These are phyloP conservation scores for Pseudomugil gertrudae DNA, from an alignment of 2,797 vertebrate species.

Conservation along the genomic window DNA sequence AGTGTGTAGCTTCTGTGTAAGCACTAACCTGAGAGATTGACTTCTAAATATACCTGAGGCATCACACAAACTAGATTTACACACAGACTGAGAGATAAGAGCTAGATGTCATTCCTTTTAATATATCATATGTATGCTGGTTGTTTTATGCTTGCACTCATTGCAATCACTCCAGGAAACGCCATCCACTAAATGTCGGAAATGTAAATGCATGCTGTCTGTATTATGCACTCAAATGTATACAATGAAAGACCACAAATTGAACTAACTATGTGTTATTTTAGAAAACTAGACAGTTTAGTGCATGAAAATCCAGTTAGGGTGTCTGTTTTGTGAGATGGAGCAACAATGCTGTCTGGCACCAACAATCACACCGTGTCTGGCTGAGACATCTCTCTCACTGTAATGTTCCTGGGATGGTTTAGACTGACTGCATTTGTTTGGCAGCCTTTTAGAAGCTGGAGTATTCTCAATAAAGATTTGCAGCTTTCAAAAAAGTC, in stretches of 20 bases:
- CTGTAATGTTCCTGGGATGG: slow-evolving; percentile 30
- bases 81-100: slow-evolving; percentile 31
- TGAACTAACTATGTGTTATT: slow-evolving; percentile 33
- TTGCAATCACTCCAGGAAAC: slow-evolving; percentile 20
- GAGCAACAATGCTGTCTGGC: slow-evolving; percentile 60
- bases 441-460: slow-evolving; percentile 23
- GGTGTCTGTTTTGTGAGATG: slow-evolving; percentile 59
- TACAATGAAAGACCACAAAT: slow-evolving; percentile 28
- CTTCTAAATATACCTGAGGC: slow-evolving; percentile 23
- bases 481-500: not conserved
- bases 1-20: slow-evolving; percentile 66
- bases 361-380: slow-evolving; percentile 52
- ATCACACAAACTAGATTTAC: slow-evolving; percentile 61
- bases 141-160: slow-evolving; percentile 20
- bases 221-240: slow-evolving; percentile 42
- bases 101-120: slow-evolving; percentile 39
- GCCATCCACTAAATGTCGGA: slow-evolving; percentile 39
- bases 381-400: slow-evolving; percentile 39
- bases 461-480: not conserved
- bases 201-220: slow-evolving; percentile 50
- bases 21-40: slow-evolving; percentile 15
- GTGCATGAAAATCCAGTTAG: slow-evolving; percentile 71
- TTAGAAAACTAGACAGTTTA: slow-evolving; percentile 67
- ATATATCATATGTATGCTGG: slow-evolving; percentile 27
- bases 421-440: slow-evolving; percentile 9